Evolutionary conservation across 2,888 invertebrate species (phyloP), one percentile per base, ranked within the genome.

Genomic region (Phortica okadai): DNA sequence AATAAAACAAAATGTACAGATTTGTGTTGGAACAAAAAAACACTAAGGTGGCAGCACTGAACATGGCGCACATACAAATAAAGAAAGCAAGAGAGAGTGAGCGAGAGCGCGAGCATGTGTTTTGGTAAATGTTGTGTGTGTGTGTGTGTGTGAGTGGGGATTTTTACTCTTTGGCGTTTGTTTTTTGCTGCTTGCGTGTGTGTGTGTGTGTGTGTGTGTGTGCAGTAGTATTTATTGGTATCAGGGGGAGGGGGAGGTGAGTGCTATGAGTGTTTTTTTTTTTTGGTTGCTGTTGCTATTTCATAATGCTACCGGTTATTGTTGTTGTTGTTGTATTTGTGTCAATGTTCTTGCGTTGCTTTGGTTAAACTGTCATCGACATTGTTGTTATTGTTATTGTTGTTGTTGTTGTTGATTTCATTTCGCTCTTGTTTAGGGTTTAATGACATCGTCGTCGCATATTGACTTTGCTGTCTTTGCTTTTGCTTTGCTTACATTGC

Each of bases 341-440:
- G 84, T 84, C 84, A 84, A 84, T 86, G 84, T 84, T 84, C 85
- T 82, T 84, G 82, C 83, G 81, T 33, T 33, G 33, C 33, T 33
- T 33, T 33, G 33, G 33, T 33, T 33, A 33, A 33, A 33, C 80
- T 80, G 79, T 80, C 56, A n/a, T 54, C 33, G 67, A 50, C 41
- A 84, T 83, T 83, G 81, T 82, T 86, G 81, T 86, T 81, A 80
- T 80, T 86, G 86, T 84, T 82, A 87, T 87, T 87, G 86, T 85
- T 87, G 86, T 83, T 83, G 81, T 82, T 86, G 81, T 86, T 81
- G 81, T 80, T 86, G 86, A 50, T 73, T 72, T 85, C 82, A 83
- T 84, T 86, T 87, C 86, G 87, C 85, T 84, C 83, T 87, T 84
- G 83, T 87, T 88, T 85, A 89, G 87, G 88, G 88, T 88, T 88